These are phyloP conservation scores for Centropristis striata DNA, from an alignment of 2,113 vertebrate species.

Conservation along the genomic window DNA sequence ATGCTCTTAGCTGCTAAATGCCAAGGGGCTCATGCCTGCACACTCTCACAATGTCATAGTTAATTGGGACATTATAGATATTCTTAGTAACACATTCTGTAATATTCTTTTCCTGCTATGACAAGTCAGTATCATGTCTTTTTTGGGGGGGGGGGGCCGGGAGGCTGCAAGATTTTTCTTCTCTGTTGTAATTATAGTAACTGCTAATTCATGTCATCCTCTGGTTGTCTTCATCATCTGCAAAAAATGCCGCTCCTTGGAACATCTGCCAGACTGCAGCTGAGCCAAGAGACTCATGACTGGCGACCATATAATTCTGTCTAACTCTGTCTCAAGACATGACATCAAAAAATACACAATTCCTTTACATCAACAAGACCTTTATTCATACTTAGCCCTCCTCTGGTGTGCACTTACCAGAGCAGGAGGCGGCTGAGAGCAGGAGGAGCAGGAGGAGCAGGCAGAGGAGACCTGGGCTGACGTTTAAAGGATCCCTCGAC, in stretches of 20 bases:
- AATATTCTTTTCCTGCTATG: not conserved
- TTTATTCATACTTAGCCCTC: conserved; percentile 17
- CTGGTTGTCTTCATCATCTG: conserved; percentile 14
- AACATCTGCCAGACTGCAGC: conserved; percentile 34
- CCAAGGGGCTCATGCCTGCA: too few species aligned
- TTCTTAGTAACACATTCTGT: too few species aligned
- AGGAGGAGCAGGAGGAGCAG: conserved; percentile 33
- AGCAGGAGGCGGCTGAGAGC: conserved; percentile 10
- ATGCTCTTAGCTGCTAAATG: too few species aligned
- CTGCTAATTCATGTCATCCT: conserved; percentile 8
- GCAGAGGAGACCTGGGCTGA: conserved; percentile 47
- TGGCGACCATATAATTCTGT: conserved; percentile 36
- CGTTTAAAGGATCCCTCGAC: conserved; percentile 55
- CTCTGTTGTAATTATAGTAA: conserved; percentile 19
- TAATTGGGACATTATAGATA: too few species aligned
- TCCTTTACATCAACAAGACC: conserved; percentile 33
- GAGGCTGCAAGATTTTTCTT: not conserved
- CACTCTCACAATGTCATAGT: too few species aligned
- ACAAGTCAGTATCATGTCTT: not conserved
- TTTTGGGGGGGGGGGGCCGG: too few species aligned
- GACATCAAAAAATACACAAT: conserved; percentile 34
- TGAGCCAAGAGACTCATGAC: not conserved
- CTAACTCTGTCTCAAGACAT: conserved; percentile 20
- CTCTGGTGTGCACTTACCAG: conserved; percentile 27
- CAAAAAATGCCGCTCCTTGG: conserved; percentile 14